Evolutionary conservation across 2,888 invertebrate genomes (phyloP).

Genomic region (Chymomyza procnemis): DNA sequence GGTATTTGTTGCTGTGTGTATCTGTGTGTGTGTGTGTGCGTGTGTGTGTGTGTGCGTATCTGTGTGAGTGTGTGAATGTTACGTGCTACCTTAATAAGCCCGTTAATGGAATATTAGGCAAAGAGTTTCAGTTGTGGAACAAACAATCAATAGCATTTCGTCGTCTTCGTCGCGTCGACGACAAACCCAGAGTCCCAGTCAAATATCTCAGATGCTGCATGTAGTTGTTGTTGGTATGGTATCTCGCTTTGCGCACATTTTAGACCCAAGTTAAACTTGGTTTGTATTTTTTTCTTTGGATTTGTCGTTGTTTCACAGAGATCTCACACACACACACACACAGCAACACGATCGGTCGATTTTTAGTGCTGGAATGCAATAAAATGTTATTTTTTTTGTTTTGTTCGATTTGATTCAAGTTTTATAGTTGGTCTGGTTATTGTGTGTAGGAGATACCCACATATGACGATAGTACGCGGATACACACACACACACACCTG

Average conservation of each 20-base stretch:
- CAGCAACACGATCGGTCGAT: constrained; percentile 60
- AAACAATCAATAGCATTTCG: constrained; percentile 56
- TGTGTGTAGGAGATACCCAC: constrained; percentile 62
- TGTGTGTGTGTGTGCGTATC: background rate
- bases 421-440: constrained; percentile 69
- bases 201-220: constrained; percentile 13
- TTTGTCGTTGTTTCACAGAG: constrained; percentile 10
- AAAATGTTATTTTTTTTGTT: constrained; percentile 53
- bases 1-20: constrained; percentile 6
- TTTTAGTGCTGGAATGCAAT: constrained; percentile 73
- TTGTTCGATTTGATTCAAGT: constrained; percentile 73
- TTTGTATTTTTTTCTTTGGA: background rate
- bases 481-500: constrained; percentile 17
- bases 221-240: constrained; percentile 14
- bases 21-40: background rate
- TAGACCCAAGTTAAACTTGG: constrained; percentile 1
- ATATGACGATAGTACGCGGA: constrained; percentile 11
- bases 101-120: constrained; percentile 73
- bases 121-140: constrained; percentile 61
- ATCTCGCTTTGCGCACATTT: constrained; percentile 31
- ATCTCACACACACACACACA: background rate
- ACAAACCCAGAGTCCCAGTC: constrained; percentile 43
- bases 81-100: constrained; percentile 71
- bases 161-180: constrained; percentile 34
- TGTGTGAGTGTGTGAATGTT: constrained; percentile 38